Evolutionary conservation across 1,140 invertebrate species (phyloP), one percentile per base, ranked within the genome.

Genomic region (Caenorhabditis tropicalis): DNA sequence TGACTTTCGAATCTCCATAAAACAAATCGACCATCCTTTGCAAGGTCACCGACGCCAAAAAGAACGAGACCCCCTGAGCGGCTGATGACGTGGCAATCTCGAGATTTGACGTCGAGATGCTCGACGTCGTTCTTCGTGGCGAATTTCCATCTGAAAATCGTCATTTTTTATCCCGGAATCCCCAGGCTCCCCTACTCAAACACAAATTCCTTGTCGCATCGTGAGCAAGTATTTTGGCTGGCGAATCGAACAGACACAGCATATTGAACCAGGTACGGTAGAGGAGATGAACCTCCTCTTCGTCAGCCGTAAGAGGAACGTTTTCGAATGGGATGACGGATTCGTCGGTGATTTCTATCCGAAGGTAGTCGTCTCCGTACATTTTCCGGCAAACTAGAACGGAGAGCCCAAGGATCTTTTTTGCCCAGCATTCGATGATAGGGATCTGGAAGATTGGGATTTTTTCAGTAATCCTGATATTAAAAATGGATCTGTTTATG

Each of bases 11-110:
- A 21, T 36, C 58, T 89, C 89, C 89, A 82, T 88, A 89, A 82
- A 90, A 91, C 33, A 90, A 83, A 82, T 90, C 90, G 65, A 90
- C 85, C 84, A 90, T 86, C 70, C 89, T 87, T 19, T 83, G 80
- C 33, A 89, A 74, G 9, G 87, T 85, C 21, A 83, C 53, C 16
- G 89, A 85, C 19, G 90, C 86, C 48, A 90, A 53, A 79, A 91
- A 90, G 79, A 90, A 90, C 3, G 84, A 88, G 15, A 82, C 43
- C 5, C 58, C 48, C 15, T 74, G 79, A 70, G 84, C 43, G 27
- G 53, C 49, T 49, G 82, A 58, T 51, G 82, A 70, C n/a, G 31
- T 49, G 27, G 43, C 39, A 15, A 48, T 4, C 7, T 83, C 58
- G 56, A 39, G 36, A 12, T 58, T 56, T 19, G 36, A 58, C 49